Conservation (phyloP, 2,113 vertebrate genomes). For the Pogonocichla stellata region DNA sequence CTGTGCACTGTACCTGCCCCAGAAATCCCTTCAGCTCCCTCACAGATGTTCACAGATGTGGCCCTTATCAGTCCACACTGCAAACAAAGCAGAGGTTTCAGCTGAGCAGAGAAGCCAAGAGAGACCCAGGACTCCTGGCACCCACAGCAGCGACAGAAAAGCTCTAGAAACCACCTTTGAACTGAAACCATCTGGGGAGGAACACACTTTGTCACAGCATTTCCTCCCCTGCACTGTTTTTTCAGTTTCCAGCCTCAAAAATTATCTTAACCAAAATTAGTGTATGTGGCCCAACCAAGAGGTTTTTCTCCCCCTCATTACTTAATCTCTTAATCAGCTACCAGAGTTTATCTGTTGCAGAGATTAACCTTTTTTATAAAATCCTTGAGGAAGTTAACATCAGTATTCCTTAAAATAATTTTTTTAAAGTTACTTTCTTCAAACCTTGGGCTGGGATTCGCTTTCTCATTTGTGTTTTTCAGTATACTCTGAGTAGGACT, state of each 20-base stretch:
- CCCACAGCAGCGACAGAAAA: not conserved
- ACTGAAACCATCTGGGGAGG: not conserved
- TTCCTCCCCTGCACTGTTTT: not conserved
- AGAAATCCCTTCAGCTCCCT: not conserved
- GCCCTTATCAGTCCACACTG: not conserved
- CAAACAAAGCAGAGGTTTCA: not conserved
- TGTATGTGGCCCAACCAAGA: not conserved
- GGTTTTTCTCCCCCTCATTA: not conserved
- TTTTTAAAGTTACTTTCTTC: not conserved
- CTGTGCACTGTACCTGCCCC: not conserved
- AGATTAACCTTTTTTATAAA: not conserved
- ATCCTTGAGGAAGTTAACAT: not conserved
- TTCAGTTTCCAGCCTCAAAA: not conserved
- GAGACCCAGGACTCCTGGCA: not conserved
- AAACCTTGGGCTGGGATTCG: not conserved
- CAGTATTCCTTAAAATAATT: not conserved
- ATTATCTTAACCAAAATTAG: not conserved
- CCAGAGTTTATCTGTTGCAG: not conserved
- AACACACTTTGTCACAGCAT: not conserved
- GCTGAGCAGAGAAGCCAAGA: not conserved
- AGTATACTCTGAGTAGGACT: not conserved
- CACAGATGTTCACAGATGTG: not conserved
- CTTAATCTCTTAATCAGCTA: not conserved
- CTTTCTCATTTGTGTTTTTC: not conserved
- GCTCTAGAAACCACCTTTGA: not conserved